phyloP scores from a whole-genome alignment of 2,797 vertebrate genomes.

The Zenarchopterus dispar region DNA sequence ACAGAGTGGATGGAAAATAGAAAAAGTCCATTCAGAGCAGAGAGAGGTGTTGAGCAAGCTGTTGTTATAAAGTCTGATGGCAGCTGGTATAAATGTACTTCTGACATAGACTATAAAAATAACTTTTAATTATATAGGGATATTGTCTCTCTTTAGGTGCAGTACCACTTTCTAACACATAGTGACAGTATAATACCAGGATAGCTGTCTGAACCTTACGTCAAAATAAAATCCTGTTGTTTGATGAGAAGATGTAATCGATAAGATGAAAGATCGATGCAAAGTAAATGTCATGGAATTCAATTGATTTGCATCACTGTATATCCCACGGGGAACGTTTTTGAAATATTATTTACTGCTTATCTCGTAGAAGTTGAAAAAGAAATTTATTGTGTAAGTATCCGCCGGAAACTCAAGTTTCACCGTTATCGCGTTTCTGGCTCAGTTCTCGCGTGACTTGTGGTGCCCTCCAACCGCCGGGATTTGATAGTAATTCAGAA shows the following conservation, averaged over 20 bases:
- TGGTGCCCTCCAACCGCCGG: slow-evolving; percentile 62
- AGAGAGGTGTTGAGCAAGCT: too few relatives aligned
- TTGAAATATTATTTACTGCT: neutral
- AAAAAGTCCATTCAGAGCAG: too few relatives aligned
- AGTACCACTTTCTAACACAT: slow-evolving; percentile 10
- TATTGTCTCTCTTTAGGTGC: neutral
- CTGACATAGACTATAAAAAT: too few relatives aligned
- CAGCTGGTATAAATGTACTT: too few relatives aligned
- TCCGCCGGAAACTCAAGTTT: slow-evolving; percentile 2
- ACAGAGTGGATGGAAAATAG: too few relatives aligned
- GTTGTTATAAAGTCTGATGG: too few relatives aligned
- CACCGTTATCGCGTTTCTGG: too few relatives aligned
- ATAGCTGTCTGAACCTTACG: neutral
- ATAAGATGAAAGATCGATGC: too few relatives aligned
- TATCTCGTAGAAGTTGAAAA: neutral
- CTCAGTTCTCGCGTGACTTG: slow-evolving; percentile 50
- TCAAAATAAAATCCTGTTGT: slow-evolving; percentile 21
- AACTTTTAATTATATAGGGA: too few relatives aligned
- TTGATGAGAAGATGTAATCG: neutral
- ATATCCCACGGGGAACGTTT: too few relatives aligned
- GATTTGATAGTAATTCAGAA: slow-evolving; percentile 20
- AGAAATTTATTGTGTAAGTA: slow-evolving; percentile 44
- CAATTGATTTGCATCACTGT: too few relatives aligned
- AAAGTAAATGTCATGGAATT: too few relatives aligned
- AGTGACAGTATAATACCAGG: neutral